Percentiles rank a stretch among this genome's conserved stretches.
These are phyloP conservation scores for Dissostichus mawsoni DNA, from an alignment of 2,113 vertebrate species.

Conservation along the genomic window DNA sequence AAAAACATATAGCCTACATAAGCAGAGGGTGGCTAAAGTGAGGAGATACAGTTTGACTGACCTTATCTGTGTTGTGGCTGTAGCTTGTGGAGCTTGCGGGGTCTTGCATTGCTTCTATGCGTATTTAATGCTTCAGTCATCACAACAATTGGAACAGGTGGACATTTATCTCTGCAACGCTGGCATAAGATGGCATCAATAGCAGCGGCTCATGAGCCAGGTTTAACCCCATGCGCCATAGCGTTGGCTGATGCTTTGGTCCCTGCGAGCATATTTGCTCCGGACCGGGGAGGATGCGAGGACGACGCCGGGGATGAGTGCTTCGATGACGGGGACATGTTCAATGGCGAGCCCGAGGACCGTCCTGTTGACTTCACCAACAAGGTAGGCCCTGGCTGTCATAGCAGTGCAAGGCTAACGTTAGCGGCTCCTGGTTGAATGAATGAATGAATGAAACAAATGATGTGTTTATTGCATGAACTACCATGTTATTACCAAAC, in stretches of 20 bases:
- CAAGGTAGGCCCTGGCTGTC: conserved; percentile 85
- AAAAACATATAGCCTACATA: not conserved
- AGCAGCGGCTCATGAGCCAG: conserved; percentile 75
- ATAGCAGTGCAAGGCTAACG: conserved; percentile 27
- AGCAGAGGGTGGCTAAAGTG: not conserved
- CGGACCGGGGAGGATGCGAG: conserved; percentile 86
- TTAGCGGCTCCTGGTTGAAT: not conserved
- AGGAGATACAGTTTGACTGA: not conserved
- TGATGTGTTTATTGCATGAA: too few species aligned
- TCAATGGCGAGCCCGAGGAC: conserved; percentile 89
- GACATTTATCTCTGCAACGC: conserved; percentile 22
- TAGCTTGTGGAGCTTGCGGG: not conserved
- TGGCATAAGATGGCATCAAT: conserved; percentile 80
- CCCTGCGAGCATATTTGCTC: conserved; percentile 94
- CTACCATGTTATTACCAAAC: not conserved
- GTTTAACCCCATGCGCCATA: conserved; percentile 71
- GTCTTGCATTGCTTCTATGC: not conserved
- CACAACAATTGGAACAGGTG: conserved; percentile 36
- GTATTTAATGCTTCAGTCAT: conserved; percentile 28
- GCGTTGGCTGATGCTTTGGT: conserved; percentile 84
- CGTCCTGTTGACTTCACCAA: conserved; percentile 90
- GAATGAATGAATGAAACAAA: conserved; percentile 55
- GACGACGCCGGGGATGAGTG: conserved; percentile 78
- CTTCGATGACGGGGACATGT: conserved; percentile 79
- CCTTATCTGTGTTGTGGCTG: too few species aligned